Base-by-base conservation (phyloP, 1,140 invertebrate genomes). In the Drosophila triauraria region DNA sequence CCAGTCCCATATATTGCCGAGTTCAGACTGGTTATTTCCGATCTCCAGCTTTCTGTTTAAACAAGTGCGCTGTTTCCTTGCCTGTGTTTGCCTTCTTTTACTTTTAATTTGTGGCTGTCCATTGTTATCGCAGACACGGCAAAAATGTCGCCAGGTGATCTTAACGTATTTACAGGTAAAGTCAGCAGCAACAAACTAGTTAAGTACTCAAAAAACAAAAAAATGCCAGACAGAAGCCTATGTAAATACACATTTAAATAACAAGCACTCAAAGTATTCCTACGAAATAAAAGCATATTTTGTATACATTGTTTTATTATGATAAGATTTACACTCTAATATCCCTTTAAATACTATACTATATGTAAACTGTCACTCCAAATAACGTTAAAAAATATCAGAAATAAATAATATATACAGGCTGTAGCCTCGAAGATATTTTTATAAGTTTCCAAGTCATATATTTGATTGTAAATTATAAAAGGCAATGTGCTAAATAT, bases 81-180 rank as follows among this genome's bases (percentile, higher is more conserved):
- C 50, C n/a, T 20, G 62, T 53, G 38, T 72, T 71, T 25, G 17
- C 69, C 59, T 59, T 63, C 48, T 40, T 51, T 23, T 51, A 71
- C 68, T 44, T 30, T 50, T 35, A 40, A 35, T 62, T 57, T 23
- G 38, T 17, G 42, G 12, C 64, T 51, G 47, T 50, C 38, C 30
- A 47, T 59, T 72, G 62, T 81, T 75, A 74, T 67, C 68, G 50
- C 53, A 53, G 35, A 38, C 32, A 63, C 17, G 38, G 48, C 40
- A 42, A 38, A 44, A 78, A 57, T 50, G 68, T 46, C 46, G 63
- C 20, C 60, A 54, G 59, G 53, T 72, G 59, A 82, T 84, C 76
- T 80, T 53, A 43, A 86, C 48, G 75, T 67, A 71, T 68, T 67
- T 65, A 70, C 61, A 47, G 35, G 38, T 46, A 59, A 63, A 56